phyloP scores from a whole-genome alignment of 2,888 invertebrate genomes.

The Dynastes grantii region DNA sequence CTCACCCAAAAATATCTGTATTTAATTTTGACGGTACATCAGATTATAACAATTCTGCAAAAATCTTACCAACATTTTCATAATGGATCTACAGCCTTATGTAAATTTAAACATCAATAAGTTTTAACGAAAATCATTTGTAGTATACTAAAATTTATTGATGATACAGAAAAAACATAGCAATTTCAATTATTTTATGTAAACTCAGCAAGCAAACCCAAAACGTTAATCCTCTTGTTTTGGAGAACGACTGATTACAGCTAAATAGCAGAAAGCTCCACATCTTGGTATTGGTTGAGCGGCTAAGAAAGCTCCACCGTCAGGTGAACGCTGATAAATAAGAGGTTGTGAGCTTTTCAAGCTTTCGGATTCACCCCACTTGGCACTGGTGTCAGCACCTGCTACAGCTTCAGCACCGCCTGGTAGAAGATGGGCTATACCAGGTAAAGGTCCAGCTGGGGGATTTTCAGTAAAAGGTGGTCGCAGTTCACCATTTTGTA shows the following conservation, averaged over 20 bases:
- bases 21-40: no score
- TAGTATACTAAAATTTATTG: slow-evolving; percentile 2
- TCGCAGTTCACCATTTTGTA: slow-evolving; percentile 70
- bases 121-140: no score
- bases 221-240: slow-evolving; percentile 36
- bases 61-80: no score
- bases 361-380: slow-evolving; percentile 56
- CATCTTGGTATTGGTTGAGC: slow-evolving; percentile 74
- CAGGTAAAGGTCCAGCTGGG: slow-evolving; percentile 69
- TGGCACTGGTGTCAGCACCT: slow-evolving; percentile 57
- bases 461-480: slow-evolving; percentile 72
- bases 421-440: slow-evolving; percentile 69
- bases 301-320: slow-evolving; percentile 74
- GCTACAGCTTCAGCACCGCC: slow-evolving; percentile 62
- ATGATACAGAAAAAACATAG: background rate
- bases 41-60: no score
- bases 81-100: no score
- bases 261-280: slow-evolving; percentile 75
- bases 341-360: slow-evolving; percentile 65
- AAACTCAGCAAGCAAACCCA: background rate
- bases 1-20: no score
- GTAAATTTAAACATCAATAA: no score
- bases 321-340: slow-evolving; percentile 73
- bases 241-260: slow-evolving; percentile 69
- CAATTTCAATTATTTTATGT: background rate